Evolutionary conservation across 2,888 invertebrate genomes (phyloP).

Genomic region (Drosophila paramelanica): DNA sequence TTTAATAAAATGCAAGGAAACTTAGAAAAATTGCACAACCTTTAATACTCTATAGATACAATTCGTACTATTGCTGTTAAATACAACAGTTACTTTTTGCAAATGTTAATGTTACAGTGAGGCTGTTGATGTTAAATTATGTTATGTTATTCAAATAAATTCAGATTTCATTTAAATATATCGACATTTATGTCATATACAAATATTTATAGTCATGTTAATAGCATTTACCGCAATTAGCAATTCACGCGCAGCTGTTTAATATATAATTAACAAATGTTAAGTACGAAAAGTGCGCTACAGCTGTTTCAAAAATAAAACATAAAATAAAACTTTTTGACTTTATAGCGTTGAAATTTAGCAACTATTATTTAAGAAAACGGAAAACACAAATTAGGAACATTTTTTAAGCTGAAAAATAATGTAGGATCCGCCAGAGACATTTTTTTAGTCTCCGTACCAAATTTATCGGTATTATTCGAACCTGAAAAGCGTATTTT

Average conservation of each 20-base stretch:
- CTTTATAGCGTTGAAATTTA: neutral
- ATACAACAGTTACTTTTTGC: neutral
- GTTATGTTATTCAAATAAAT: too few species aligned
- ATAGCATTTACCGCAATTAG: slow-evolving; percentile 19
- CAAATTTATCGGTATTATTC: neutral
- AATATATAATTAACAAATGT: slow-evolving; percentile 39
- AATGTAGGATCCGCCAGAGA: too few species aligned
- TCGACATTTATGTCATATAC: neutral
- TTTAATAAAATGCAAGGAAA: slow-evolving; percentile 34
- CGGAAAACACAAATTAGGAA: neutral
- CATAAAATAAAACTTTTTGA: neutral
- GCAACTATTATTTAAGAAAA: neutral
- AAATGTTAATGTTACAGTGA: neutral
- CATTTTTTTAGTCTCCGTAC: too few species aligned
- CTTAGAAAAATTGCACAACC: slow-evolving; percentile 9
- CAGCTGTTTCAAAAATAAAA: slow-evolving; percentile 44
- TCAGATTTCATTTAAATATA: neutral
- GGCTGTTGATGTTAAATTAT: too few species aligned
- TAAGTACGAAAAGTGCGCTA: slow-evolving; percentile 6
- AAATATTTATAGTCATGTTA: slow-evolving; percentile 1
- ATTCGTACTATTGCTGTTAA: too few species aligned
- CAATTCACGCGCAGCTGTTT: slow-evolving; percentile 41
- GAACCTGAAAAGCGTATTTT: slow-evolving; percentile 10
- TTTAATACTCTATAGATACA: neutral
- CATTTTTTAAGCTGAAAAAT: neutral